phyloP scores from a whole-genome alignment of 2,113 vertebrate species.

The Addax nasomaculatus region DNA sequence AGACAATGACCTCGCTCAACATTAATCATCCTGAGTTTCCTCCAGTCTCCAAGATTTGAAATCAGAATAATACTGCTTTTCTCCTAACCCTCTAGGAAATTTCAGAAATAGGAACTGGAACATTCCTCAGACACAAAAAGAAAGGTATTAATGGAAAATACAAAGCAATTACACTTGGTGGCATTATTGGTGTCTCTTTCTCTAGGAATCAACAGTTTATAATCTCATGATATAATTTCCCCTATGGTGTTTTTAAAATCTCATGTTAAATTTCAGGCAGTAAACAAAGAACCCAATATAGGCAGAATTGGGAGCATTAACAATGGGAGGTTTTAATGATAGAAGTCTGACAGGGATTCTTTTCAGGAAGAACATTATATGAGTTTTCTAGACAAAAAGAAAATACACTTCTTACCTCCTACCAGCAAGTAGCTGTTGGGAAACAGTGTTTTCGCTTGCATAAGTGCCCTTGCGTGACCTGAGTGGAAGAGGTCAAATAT shows the following conservation, averaged over 20 bases:
- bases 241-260: not conserved
- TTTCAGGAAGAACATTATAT: conserved; percentile 1
- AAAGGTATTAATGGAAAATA: conserved; percentile 33
- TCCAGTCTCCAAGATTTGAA: not conserved
- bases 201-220: not conserved
- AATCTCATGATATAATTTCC: conserved; percentile 32
- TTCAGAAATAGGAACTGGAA: conserved; percentile 15
- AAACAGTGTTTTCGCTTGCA: conserved; percentile 99
- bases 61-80: conserved; percentile 14
- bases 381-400: conserved; percentile 44
- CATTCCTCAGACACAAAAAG: conserved; percentile 4
- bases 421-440: conserved; percentile 98
- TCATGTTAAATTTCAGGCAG: conserved; percentile 20
- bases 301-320: not conserved
- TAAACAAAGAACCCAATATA: not conserved
- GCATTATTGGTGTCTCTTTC: not conserved
- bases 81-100: conserved; percentile 10
- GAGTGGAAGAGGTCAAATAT: conserved; percentile 99
- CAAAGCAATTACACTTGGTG: not conserved
- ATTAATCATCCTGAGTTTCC: not conserved
- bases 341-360: not conserved
- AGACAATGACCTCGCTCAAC: not conserved
- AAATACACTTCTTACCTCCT: conserved; percentile 88
- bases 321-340: conserved; percentile 29
- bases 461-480: conserved; percentile 96